A percentile compares a stretch with the other conserved stretches of the same genome.
Evolutionary conservation across 2,113 vertebrate species (phyloP).

Genomic region (Pantherophis guttatus): DNA sequence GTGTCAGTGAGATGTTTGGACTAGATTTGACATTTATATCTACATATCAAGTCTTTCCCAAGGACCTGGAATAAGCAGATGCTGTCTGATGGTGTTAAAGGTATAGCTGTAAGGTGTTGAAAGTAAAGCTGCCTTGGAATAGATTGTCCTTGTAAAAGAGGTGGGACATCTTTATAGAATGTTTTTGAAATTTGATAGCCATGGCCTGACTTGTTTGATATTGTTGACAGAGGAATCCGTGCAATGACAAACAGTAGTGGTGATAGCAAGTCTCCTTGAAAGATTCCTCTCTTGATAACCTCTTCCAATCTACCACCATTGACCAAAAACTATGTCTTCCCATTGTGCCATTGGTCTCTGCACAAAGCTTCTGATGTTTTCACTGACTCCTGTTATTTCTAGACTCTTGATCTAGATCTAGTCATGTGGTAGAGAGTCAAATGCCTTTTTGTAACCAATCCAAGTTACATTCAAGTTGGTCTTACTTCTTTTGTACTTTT

Average conservation of each 20-base stretch:
- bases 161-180: neutral
- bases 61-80: neutral
- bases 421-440: neutral
- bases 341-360: neutral
- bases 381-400: neutral
- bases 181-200: neutral
- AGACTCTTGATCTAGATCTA: neutral
- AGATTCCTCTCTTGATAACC: neutral
- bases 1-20: neutral
- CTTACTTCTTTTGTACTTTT: neutral
- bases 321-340: neutral
- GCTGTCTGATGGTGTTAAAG: neutral
- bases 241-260: neutral
- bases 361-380: neutral
- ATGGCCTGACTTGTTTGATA: neutral
- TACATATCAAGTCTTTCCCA: neutral
- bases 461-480: neutral
- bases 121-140: neutral
- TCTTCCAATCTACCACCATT: neutral
- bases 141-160: neutral
- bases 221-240: neutral
- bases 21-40: neutral
- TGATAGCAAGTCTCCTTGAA: neutral
- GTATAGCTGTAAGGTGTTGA: neutral
- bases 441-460: neutral